A percentile compares a stretch with the other conserved stretches of the same genome.
Evolutionary conservation across 2,888 invertebrate species (phyloP).

Genomic region (Spodoptera littoralis): DNA sequence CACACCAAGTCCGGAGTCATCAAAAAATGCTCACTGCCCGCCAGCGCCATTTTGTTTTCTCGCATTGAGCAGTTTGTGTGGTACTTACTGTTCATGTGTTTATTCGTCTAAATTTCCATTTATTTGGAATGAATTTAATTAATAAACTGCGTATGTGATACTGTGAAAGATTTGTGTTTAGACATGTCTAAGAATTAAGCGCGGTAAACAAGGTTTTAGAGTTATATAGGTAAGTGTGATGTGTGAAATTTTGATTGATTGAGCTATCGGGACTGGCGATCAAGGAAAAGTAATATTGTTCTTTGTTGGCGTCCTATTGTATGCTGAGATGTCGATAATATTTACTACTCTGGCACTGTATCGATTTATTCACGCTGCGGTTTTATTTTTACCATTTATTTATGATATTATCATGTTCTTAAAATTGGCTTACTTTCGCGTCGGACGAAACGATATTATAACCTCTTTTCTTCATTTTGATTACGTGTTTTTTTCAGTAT

Average conservation of each 20-base stretch:
- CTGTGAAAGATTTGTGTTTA: constrained; percentile 64
- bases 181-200: constrained; percentile 62
- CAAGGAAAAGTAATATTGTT: background rate
- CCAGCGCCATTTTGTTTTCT: constrained; percentile 40
- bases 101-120: constrained; percentile 18
- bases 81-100: constrained; percentile 15
- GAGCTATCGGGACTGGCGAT: constrained; percentile 2
- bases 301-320: constrained; percentile 40
- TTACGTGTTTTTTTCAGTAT: too few relatives aligned
- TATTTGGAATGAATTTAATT: constrained; percentile 47
- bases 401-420: too few relatives aligned
- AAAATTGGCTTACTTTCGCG: too few relatives aligned
- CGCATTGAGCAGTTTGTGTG: background rate
- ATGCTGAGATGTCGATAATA: background rate
- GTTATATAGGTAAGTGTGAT: constrained; percentile 68
- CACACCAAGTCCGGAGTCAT: too few relatives aligned
- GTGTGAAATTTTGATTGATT: constrained; percentile 2
- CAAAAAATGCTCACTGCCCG: too few relatives aligned
- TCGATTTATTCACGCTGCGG: too few relatives aligned
- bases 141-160: constrained; percentile 58
- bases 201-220: constrained; percentile 58
- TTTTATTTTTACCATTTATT: too few relatives aligned
- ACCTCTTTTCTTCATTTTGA: too few relatives aligned
- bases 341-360: too few relatives aligned
- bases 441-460: too few relatives aligned